Evolutionary conservation across 2,888 invertebrate species (phyloP).

Genomic region (Morpho helenor): DNA sequence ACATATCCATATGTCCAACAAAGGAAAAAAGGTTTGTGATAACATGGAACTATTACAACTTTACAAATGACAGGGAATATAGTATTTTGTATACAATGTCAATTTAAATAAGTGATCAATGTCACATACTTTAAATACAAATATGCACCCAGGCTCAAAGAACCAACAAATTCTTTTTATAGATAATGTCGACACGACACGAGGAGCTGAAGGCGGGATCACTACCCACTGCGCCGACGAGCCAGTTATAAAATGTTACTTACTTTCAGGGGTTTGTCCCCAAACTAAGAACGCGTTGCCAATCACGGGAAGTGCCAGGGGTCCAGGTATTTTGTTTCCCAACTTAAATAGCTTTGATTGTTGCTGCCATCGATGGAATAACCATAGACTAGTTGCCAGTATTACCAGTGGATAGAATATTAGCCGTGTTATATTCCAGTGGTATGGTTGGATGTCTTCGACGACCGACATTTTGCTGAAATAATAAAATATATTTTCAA

Average conservation of each 20-base stretch:
- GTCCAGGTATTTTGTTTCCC: slow-evolving; percentile 84
- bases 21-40: too few species aligned
- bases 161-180: too few species aligned
- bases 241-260: slow-evolving; percentile 35
- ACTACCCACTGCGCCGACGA: too few species aligned
- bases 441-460: slow-evolving; percentile 30
- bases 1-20: too few species aligned
- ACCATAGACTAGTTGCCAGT: slow-evolving; percentile 46
- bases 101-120: too few species aligned
- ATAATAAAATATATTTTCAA: neutral
- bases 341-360: slow-evolving; percentile 76
- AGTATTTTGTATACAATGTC: too few species aligned
- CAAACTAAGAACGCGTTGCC: slow-evolving; percentile 84
- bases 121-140: too few species aligned
- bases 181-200: too few species aligned
- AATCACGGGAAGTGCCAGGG: slow-evolving; percentile 81
- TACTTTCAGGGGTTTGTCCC: slow-evolving; percentile 81
- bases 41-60: too few species aligned
- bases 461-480: slow-evolving; percentile 40
- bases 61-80: too few species aligned
- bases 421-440: slow-evolving; percentile 34
- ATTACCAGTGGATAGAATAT: slow-evolving; percentile 52
- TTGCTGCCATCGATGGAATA: slow-evolving; percentile 69
- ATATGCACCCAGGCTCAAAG: too few species aligned
- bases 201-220: too few species aligned